Base-by-base conservation (phyloP, 2,888 invertebrate species). In the Metellina segmentata region DNA sequence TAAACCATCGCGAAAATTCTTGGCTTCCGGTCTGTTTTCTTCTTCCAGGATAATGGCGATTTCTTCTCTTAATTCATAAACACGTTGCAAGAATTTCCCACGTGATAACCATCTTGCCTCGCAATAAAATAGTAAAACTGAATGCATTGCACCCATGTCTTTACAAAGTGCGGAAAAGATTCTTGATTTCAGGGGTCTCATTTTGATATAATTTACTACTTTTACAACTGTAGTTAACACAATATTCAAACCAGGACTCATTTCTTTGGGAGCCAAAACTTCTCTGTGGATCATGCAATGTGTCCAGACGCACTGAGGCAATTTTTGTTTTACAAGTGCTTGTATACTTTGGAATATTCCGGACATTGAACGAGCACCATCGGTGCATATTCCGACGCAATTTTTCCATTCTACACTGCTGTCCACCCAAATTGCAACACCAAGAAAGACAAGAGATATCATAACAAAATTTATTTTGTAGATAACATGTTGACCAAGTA, bases 1-100 rank as follows among this genome's bases (percentile, higher is more conserved):
- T 81, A 88, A 88, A 88, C 74, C 72, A 88, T 88, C 87, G 81
- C 87, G 81, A 88, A 88, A 88, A 81, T 88, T 88, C 87, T 88
- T 81, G 48, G 72, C 87, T 74, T 88, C 87, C 81, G 87, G 72
- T 87, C 81, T 71, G 87, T 81, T 88, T 81, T 88, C 79, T 72
- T 81, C 81, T 81, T 87, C 87, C 81, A 81, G 79, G 87, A 34
- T 2, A 34, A 34, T 34, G 34, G 34, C 34, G 34, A 34, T 34
- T 34, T 34, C 34, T 34, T 34, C 34, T 34, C 34, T 34, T 34
- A 34, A 34, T 34, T 34, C 34, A 34, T 34, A 34, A 34, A 34
- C 34, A 34, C 34, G 34, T 34, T 34, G 34, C 34, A 34, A 34
- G 4, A 34, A 34, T 34, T 34, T 34, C 34, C 34, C 34, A 34